Base-by-base conservation (phyloP, 2,113 vertebrate genomes). In the Pachypanchax playfairii region DNA sequence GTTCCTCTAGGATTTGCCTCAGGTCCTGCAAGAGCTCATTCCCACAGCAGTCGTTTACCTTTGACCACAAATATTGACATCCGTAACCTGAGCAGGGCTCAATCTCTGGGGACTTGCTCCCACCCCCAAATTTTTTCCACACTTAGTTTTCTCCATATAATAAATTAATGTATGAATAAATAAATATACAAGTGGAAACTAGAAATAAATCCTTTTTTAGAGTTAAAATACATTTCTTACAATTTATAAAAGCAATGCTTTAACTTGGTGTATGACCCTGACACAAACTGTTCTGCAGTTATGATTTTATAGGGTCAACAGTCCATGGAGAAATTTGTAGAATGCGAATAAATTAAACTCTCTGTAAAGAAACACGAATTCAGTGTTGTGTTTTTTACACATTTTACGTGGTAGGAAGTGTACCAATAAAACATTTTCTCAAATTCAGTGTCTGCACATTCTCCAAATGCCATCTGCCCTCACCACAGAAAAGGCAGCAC, bases 381-480 rank as follows among this genome's bases (percentile, higher is more conserved):
- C n/a, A 43, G 22, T 31, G 6, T 62, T 53, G 52, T 54, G 57
- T 31, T n/a, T 21, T 33, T 59, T 46, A 69, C 26, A 20, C 13
- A 1, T 61, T 71, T 57, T 38, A 61, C 36, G 13, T 54, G 29
- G 54, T 67, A 38, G n/a, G 41, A 73, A 46, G 24, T 22, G 6
- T 4, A 78, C 53, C 56, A 66, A 62, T 67, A 66, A 65, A 83
- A 77, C 68, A 53, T 63, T n/a, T 60, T 74, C 53, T 76, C 56
- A 56, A 50, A 29, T 79, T 44, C 36, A 54, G 73, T 67, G 25
- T 29, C 55, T 43, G 46, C 41, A 72, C 50, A 71, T 71, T 69
- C 68, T 75, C 44, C 52, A 77, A 57, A 53, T 39, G 44, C 50
- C 25, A 48, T 56, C 39, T 33, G 17, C 15, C 31, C 24, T 46